Evolutionary conservation across 2,888 invertebrate genomes (phyloP), one percentile per base, ranked within the genome.

Genomic region (Leptopterna dolabrata): DNA sequence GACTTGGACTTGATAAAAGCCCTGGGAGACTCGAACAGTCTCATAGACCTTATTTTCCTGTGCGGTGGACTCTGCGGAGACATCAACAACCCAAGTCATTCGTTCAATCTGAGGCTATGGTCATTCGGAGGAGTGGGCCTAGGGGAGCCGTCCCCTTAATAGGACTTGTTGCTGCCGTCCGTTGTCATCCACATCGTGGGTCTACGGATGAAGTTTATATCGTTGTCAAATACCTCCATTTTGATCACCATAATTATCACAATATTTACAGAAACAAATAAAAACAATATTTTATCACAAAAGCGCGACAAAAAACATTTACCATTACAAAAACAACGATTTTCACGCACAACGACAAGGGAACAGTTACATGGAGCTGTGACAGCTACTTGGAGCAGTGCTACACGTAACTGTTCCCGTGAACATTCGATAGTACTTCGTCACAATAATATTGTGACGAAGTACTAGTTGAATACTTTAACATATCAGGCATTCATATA

Each of bases 41-140:
- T 88, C 89, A 89, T 85, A 9, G 88, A 88, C 16, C 88, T 51
- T 9, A 89, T 88, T 70, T 78, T 78, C 80, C 88, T 51, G 76
- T 88, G 88, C 14, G 89, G 88, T 16, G 89, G 89, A 73, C 89
- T 89, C 76, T 88, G 87, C 7, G 89, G 88, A 29, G 89, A 88
- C 86, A 88, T 47, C n/a, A 89, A 76, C 47, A 89, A 16, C n/a
- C 89, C 89, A 9, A 89, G 78, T 19, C 88, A 89, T 70, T 87
- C 88, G 51, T 88, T 88, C 47, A 88, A 47, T 76, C 86, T 88
- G 29, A 88, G 45, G 14, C 41, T 24, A 11, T 87, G 88, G 76
- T 89, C 89, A 76, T 87, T 88, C 43, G 89, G 89, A 27, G 89
- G 89, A 29, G 89, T 89, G 24, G 89, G 88, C 2, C 85, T 41